Percentiles rank a stretch among this genome's conserved stretches.
phyloP scores from a whole-genome alignment of 2,113 vertebrate genomes.

The Zapornia atra region DNA sequence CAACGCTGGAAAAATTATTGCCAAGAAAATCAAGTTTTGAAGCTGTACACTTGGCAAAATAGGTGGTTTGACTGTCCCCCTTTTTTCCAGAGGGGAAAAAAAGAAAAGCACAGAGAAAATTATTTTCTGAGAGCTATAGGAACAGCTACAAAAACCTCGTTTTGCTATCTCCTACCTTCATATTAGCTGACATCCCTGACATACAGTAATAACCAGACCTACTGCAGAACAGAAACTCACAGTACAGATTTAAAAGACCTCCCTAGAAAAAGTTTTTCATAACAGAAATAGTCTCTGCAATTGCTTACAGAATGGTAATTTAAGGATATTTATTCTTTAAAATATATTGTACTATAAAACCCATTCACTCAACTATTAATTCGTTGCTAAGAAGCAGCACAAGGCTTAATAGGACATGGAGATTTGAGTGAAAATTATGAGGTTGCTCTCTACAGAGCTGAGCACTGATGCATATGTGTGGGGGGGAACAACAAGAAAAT shows the following conservation, averaged over 20 bases:
- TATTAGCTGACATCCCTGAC: background rate
- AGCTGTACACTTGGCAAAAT: background rate
- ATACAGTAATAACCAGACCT: background rate
- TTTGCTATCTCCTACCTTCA: background rate
- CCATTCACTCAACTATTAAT: background rate
- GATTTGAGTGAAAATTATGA: background rate
- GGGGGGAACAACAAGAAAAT: background rate
- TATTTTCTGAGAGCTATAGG: background rate
- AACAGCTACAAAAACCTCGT: background rate
- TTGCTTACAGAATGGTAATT: background rate
- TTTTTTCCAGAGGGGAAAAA: background rate
- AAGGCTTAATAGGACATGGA: background rate
- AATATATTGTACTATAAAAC: background rate
- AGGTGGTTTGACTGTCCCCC: background rate
- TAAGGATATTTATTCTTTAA: slow-evolving; percentile 6
- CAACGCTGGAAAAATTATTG: background rate
- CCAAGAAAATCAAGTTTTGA: background rate
- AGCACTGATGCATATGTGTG: background rate
- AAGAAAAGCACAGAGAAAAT: background rate
- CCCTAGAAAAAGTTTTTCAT: background rate
- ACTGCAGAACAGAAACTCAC: background rate
- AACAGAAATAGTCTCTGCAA: background rate
- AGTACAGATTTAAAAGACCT: background rate
- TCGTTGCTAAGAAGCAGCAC: background rate
- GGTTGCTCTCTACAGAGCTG: background rate